These are phyloP conservation scores for Polypedilum vanderplanki DNA, from an alignment of 1,140 invertebrate species.

Conservation along the genomic window DNA sequence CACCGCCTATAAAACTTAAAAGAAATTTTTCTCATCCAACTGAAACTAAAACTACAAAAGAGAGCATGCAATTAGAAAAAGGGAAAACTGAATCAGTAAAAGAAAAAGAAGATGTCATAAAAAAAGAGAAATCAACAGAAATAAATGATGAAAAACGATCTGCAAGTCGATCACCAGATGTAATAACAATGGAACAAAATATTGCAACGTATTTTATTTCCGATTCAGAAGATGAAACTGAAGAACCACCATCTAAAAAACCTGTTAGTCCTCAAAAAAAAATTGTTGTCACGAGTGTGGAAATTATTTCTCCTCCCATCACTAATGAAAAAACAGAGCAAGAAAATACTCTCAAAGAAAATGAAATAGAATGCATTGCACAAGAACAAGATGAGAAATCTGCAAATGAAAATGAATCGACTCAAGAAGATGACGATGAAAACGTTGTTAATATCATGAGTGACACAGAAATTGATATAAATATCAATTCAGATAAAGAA, in stretches of 20 bases:
- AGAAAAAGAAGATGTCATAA: not conserved
- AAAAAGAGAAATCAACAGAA: not conserved
- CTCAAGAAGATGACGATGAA: not conserved
- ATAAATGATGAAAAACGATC: not conserved
- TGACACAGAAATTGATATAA: constrained; percentile 11
- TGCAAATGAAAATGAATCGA: not conserved
- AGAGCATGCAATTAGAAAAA: too few species aligned
- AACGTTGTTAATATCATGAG: constrained; percentile 5
- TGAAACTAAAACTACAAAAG: not conserved
- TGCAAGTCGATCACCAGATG: constrained; percentile 36
- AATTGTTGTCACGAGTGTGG: not conserved
- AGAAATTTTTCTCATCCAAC: not conserved
- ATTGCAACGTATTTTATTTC: constrained; percentile 41
- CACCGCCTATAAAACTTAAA: not conserved
- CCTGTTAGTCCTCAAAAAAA: not conserved
- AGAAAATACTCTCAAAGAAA: not conserved
- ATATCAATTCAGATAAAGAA: not conserved
- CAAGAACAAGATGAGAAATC: not conserved
- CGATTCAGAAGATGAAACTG: constrained; percentile 33
- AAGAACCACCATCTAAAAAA: not conserved
- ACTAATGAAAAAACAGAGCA: not conserved
- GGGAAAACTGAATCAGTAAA: too few species aligned
- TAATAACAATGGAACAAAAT: constrained; percentile 40
- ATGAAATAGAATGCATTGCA: not conserved
- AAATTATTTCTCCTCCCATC: not conserved